phyloP scores from a whole-genome alignment of 2,113 vertebrate species.

The Vidua chalybeata region DNA sequence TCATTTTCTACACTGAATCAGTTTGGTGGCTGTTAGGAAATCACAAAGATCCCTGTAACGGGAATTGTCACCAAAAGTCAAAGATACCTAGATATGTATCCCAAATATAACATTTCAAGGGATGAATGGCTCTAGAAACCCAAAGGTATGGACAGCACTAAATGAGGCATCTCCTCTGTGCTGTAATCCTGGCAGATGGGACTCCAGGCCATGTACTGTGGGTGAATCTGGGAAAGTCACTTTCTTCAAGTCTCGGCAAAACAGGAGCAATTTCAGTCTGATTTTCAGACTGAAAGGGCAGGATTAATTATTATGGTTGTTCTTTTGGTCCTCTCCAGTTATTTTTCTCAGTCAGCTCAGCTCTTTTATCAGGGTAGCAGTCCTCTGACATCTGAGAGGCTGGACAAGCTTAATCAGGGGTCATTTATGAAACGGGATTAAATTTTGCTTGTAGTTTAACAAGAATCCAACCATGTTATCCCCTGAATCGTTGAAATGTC shows the following conservation, averaged over 20 bases:
- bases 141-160: background rate
- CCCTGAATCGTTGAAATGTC: constrained; percentile 41
- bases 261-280: background rate
- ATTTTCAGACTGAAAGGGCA: background rate
- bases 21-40: background rate
- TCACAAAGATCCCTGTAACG: background rate
- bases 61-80: accelerated
- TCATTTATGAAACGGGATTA: constrained; percentile 52
- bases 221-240: background rate
- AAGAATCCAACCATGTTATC: constrained; percentile 13
- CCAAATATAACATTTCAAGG: background rate
- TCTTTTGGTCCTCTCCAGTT: background rate
- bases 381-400: background rate
- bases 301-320: background rate
- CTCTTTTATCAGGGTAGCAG: background rate
- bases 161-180: background rate
- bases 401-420: constrained; percentile 50
- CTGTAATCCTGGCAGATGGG: background rate
- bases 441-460: constrained; percentile 53
- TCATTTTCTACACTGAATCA: background rate
- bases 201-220: background rate
- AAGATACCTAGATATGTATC: background rate
- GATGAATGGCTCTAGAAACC: background rate
- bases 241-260: background rate
- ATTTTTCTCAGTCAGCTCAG: constrained; percentile 2